A percentile compares a stretch with the other conserved stretches of the same genome.
Conservation (phyloP, 2,888 invertebrate genomes). For the Acleris sparsana region DNA sequence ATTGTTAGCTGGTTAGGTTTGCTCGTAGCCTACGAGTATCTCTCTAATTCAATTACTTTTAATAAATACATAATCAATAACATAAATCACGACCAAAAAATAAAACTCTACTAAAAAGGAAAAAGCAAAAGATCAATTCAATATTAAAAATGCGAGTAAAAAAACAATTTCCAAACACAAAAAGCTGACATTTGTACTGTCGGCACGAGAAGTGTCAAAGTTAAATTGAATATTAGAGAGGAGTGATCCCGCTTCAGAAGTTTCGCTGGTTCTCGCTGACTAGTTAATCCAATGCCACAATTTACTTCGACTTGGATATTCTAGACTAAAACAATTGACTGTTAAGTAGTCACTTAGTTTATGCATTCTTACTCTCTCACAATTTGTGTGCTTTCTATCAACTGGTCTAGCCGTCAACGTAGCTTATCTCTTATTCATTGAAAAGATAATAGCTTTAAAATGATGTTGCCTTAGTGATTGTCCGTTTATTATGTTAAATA, state of each 20-base stretch:
- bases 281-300: slow-evolving; percentile 81
- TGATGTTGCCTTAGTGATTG: too few species aligned
- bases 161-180: slow-evolving; percentile 63
- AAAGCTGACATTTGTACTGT: slow-evolving; percentile 74
- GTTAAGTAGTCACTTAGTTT: slow-evolving; percentile 62
- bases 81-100: neutral
- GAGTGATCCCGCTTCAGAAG: slow-evolving; percentile 76
- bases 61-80: neutral
- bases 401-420: neutral
- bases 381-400: neutral
- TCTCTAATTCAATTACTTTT: too few species aligned
- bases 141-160: slow-evolving; percentile 44
- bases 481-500: too few species aligned
- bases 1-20: too few species aligned
- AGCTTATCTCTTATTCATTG: too few species aligned
- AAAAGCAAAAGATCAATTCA: slow-evolving; percentile 2
- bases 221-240: slow-evolving; percentile 82
- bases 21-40: too few species aligned
- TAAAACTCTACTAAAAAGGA: neutral
- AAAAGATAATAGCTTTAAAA: too few species aligned
- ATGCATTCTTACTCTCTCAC: slow-evolving; percentile 54
- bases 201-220: slow-evolving; percentile 80
- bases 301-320: slow-evolving; percentile 71
- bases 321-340: slow-evolving; percentile 68
- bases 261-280: slow-evolving; percentile 70